Conservation (phyloP, 2,113 vertebrate species). For the Catharus bicknelli region DNA sequence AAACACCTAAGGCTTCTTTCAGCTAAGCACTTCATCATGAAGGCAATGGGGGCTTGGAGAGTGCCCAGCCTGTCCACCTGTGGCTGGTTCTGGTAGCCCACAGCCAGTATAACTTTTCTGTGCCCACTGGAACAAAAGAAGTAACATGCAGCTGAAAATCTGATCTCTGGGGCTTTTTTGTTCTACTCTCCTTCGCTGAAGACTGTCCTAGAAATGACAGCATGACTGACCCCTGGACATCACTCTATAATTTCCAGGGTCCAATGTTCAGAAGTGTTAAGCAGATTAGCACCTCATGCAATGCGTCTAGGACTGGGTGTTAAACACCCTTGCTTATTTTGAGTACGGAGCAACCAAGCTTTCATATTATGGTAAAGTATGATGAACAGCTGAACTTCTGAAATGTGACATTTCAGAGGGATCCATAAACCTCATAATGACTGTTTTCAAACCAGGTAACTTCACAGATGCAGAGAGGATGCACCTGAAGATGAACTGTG, state of each 20-base stretch:
- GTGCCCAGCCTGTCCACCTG: not conserved
- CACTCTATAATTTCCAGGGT: not conserved
- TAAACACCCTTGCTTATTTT: not conserved
- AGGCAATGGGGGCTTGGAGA: not conserved
- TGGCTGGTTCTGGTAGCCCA: not conserved
- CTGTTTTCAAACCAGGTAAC: not conserved
- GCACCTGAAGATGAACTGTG: not conserved
- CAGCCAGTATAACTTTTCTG: not conserved
- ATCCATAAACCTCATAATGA: not conserved
- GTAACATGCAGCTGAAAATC: not conserved
- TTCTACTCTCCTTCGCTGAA: not conserved
- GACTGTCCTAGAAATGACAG: not conserved
- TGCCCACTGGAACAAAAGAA: not conserved
- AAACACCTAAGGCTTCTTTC: not conserved
- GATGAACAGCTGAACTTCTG: not conserved
- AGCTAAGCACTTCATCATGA: not conserved
- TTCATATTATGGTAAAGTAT: not conserved
- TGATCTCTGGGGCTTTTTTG: not conserved
- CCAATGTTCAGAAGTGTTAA: not conserved
- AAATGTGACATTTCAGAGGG: accelerated
- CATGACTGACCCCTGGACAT: not conserved
- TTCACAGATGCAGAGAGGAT: not conserved
- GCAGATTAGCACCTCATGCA: not conserved
- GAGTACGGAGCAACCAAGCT: not conserved
- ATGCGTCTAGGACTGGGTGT: not conserved